phyloP scores from a whole-genome alignment of 2,888 invertebrate genomes.

The Atherix ibis region DNA sequence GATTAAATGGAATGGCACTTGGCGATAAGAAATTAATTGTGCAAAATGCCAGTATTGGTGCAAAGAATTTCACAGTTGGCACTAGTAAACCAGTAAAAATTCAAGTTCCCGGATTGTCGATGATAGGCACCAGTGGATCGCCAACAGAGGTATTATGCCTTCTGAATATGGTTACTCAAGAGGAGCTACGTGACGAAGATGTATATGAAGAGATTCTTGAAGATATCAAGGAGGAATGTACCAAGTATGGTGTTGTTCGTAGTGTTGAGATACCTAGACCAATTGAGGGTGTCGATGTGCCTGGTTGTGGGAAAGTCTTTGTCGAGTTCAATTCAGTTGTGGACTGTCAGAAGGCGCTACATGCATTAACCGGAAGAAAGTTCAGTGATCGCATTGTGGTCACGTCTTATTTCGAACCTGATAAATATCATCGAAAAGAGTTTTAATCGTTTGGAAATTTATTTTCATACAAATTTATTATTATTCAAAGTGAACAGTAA shows the following conservation, averaged over 20 bases:
- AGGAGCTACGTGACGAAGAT: constrained; percentile 92
- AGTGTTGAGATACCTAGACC: too few species aligned
- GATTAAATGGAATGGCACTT: constrained; percentile 96
- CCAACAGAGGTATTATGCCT: constrained; percentile 89
- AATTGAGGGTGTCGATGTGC: too few species aligned
- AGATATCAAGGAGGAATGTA: too few species aligned
- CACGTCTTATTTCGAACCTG: constrained; percentile 96
- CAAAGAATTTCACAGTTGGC: constrained; percentile 75
- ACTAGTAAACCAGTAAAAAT: constrained; percentile 72
- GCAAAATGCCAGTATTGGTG: constrained; percentile 95
- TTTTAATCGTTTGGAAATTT: too few species aligned
- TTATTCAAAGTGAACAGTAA: too few species aligned
- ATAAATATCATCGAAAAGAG: constrained; percentile 92
- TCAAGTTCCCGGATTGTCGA: constrained; percentile 75
- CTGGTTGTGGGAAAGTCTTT: too few species aligned
- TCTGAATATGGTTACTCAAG: constrained; percentile 92
- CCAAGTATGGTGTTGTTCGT: too few species aligned
- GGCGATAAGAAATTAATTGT: too few species aligned
- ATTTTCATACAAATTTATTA: too few species aligned
- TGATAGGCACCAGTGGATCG: constrained; percentile 80
- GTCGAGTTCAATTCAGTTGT: too few species aligned
- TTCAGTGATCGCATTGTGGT: constrained; percentile 97
- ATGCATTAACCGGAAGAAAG: constrained; percentile 93
- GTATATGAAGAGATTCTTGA: constrained; percentile 99
- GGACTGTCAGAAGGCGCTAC: constrained; percentile 97